Conservation (phyloP, 2,888 invertebrate genomes). For the Netelia inedita region DNA sequence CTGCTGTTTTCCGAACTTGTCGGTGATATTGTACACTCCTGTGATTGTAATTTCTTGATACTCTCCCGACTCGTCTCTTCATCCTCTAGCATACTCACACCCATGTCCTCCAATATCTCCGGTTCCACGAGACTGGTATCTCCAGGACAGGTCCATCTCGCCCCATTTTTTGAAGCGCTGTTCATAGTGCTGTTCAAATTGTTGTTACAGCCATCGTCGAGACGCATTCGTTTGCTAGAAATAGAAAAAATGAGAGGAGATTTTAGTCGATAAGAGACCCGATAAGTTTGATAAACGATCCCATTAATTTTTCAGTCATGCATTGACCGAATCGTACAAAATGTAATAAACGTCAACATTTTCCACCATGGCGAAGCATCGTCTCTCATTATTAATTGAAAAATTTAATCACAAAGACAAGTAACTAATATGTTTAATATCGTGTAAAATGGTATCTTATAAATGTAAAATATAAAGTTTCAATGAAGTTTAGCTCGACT, state of each 20-base stretch:
- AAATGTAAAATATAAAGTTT: neutral
- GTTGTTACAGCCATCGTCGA: conserved; percentile 82
- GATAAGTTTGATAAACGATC: neutral
- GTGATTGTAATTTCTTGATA: conserved; percentile 79
- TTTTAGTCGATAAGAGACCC: neutral
- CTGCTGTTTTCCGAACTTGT: conserved; percentile 73
- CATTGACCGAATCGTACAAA: neutral
- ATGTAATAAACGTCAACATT: conserved; percentile 70
- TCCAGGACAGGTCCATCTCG: conserved; percentile 80
- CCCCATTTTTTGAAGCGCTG: conserved; percentile 74
- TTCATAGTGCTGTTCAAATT: conserved; percentile 78
- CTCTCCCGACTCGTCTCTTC: conserved; percentile 84
- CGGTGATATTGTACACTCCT: conserved; percentile 82
- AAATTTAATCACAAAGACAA: neutral
- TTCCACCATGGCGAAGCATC: conserved; percentile 73
- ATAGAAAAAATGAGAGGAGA: conserved; percentile 47
- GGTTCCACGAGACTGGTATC: conserved; percentile 84
- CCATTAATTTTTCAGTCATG: neutral
- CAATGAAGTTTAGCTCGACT: neutral
- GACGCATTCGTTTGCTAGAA: conserved; percentile 80
- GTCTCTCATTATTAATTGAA: conserved; percentile 55
- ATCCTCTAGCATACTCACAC: conserved; percentile 87
- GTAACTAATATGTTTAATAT: conserved; percentile 1
- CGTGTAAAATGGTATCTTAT: neutral
- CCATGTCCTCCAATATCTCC: conserved; percentile 87